Evolutionary conservation across 2,888 invertebrate genomes (phyloP), one percentile per base, ranked within the genome.

Genomic region (Metacarcinus magister): DNA sequence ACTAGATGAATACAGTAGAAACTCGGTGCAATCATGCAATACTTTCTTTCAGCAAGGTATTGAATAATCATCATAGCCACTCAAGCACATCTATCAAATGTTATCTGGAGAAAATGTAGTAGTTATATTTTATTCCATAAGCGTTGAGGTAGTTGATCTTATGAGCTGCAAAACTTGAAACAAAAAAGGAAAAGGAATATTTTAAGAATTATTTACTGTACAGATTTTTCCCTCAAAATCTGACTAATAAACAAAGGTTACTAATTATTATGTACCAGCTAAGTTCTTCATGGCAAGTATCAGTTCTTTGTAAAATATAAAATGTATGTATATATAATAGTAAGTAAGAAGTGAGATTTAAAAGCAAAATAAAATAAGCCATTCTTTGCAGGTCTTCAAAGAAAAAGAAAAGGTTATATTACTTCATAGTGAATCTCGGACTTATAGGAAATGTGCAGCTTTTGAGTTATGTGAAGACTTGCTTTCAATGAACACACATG

Each of bases 151-250:
- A 39, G 39, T 39, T 87, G 2, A 87, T 39, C 13, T 39, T 39
- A 39, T 87, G 87, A 87, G 39, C 87, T 87, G 87, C 87, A 87
- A 87, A 87, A 87, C 87, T 87, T 87, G 87, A 87, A 87, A 87
- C 87, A 87, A 87, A 23, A 54, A 54, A 48, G 13, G n/a, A 75
- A n/a, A n/a, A 10, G 75, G 10, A 8, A 28, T 28, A 75, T 0
- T 28, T 75, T 75, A 4, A 23, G 19, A 23, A 60, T 23, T 54
- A 10, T 48, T 48, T 13, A 48, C 16, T 67, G 23, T 23, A 23
- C 19, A 4, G 3, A n/a, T 75, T 75, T 28, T 75, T 13, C 0
- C 28, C 75, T 75, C 10, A 75, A 75, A 75, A 28, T 75, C 23
- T 39, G n/a, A 87, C 7, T 39, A 13, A 87, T 32, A 87, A 16